These are phyloP conservation scores for Carposina sasakii DNA, from an alignment of 1,140 invertebrate genomes.

Conservation along the genomic window DNA sequence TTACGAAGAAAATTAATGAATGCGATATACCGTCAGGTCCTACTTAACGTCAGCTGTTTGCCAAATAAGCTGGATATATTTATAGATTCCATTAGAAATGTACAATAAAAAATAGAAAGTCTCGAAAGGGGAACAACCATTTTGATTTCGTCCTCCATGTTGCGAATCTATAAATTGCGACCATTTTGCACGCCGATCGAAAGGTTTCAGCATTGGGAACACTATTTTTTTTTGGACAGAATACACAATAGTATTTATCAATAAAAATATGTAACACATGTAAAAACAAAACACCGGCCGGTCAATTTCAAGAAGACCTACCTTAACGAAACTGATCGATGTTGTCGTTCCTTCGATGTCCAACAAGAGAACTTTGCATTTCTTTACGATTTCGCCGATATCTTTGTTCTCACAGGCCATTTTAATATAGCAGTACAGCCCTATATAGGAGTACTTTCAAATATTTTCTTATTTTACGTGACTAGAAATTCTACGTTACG, in stretches of 20 bases:
- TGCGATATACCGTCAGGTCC: too few species aligned
- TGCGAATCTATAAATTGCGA: constrained; percentile 61
- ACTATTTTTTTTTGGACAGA: background rate
- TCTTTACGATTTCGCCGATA: constrained; percentile 61
- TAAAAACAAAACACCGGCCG: constrained; percentile 57
- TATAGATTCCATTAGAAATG: background rate
- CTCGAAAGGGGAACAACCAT: constrained; percentile 61
- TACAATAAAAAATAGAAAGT: background rate
- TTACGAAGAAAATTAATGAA: too few species aligned
- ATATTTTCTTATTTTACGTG: constrained; percentile 51
- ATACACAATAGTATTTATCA: background rate
- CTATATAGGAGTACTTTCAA: constrained; percentile 43
- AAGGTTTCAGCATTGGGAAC: background rate
- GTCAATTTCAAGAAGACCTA: constrained; percentile 61
- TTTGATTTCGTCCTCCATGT: constrained; percentile 71
- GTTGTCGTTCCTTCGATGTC: constrained; percentile 71
- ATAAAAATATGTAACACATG: background rate
- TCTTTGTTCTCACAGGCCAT: constrained; percentile 63
- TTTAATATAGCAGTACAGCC: constrained; percentile 35
- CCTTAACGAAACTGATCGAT: constrained; percentile 72
- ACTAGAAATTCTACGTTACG: constrained; percentile 61
- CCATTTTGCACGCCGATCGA: constrained; percentile 33
- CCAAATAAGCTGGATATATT: too few species aligned
- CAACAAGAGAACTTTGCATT: constrained; percentile 65
- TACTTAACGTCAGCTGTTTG: too few species aligned